Conservation (phyloP, 2,113 vertebrate species). For the Dipodomys stephensi region DNA sequence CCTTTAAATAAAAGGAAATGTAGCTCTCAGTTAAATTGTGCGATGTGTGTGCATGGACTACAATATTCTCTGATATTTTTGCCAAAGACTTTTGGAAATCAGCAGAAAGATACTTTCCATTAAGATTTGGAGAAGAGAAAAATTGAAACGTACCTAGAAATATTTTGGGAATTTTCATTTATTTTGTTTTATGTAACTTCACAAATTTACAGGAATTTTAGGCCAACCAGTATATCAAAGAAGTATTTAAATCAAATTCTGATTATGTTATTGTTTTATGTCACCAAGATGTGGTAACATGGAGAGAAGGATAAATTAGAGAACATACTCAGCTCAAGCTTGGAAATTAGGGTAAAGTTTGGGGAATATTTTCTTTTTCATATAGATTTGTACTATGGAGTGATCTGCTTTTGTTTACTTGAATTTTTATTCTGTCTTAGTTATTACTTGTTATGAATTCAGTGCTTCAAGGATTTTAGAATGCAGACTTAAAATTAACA, state of each 20-base stretch:
- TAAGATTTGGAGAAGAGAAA: slow-evolving; percentile 12
- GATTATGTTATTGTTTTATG: slow-evolving; percentile 11
- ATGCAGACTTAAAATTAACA: slow-evolving; percentile 25
- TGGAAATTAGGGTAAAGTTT: slow-evolving; percentile 4
- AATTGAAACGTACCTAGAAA: slow-evolving; percentile 10
- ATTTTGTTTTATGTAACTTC: slow-evolving; percentile 55
- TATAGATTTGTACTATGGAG: neutral
- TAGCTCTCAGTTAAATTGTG: neutral
- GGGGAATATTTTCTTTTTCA: neutral
- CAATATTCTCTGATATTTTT: slow-evolving; percentile 16
- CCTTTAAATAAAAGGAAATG: slow-evolving; percentile 52
- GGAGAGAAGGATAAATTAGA: neutral
- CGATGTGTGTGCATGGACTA: neutral
- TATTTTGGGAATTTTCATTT: neutral
- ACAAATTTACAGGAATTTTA: slow-evolving; percentile 40
- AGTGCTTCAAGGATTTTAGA: slow-evolving; percentile 16
- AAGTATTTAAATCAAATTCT: slow-evolving; percentile 16
- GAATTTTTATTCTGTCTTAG: slow-evolving; percentile 28
- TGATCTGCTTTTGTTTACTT: slow-evolving; percentile 28
- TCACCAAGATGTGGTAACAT: neutral
- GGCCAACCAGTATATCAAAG: neutral
- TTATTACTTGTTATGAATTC: slow-evolving; percentile 27
- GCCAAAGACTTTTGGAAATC: slow-evolving; percentile 6
- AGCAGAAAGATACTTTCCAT: slow-evolving; percentile 1
- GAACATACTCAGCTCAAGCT: neutral